Percentiles rank a stretch among this genome's conserved stretches.
These are phyloP conservation scores for Oryzias melastigma DNA, from an alignment of 2,113 vertebrate species.

Conservation along the genomic window DNA sequence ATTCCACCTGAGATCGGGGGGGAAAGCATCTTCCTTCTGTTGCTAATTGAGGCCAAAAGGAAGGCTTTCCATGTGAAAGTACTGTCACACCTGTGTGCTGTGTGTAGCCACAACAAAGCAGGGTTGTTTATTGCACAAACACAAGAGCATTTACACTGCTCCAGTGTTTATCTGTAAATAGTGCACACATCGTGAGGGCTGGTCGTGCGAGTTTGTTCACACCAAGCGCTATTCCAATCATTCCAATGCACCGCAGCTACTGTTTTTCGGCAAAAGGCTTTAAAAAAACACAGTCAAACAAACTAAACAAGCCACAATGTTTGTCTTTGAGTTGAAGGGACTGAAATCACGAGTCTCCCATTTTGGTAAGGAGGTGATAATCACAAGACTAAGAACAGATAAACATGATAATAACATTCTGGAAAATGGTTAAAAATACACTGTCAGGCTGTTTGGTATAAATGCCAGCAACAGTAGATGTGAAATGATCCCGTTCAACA, in stretches of 20 bases:
- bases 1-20: slow-evolving; percentile 66
- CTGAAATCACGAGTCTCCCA: slow-evolving; percentile 55
- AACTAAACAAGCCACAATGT: slow-evolving; percentile 41
- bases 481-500: slow-evolving; percentile 48
- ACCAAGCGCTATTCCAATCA: not conserved
- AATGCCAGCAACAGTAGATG: slow-evolving; percentile 57
- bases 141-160: slow-evolving; percentile 43
- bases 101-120: slow-evolving; percentile 75
- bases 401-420: slow-evolving; percentile 57
- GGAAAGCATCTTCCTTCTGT: slow-evolving; percentile 42
- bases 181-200: slow-evolving; percentile 31
- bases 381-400: slow-evolving; percentile 65
- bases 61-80: slow-evolving; percentile 55
- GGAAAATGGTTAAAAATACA: slow-evolving; percentile 64
- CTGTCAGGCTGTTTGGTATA: slow-evolving; percentile 55
- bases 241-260: too few species aligned
- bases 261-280: slow-evolving; percentile 18
- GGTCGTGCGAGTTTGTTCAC: slow-evolving; percentile 22
- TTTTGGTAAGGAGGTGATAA: slow-evolving; percentile 61
- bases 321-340: slow-evolving; percentile 36
- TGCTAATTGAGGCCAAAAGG: slow-evolving; percentile 58
- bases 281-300: slow-evolving; percentile 1
- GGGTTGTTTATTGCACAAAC: slow-evolving; percentile 76
- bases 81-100: slow-evolving; percentile 64
- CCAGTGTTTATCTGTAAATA: slow-evolving; percentile 74